Conservation (phyloP, 2,888 invertebrate genomes). For the Spialia ferax region DNA sequence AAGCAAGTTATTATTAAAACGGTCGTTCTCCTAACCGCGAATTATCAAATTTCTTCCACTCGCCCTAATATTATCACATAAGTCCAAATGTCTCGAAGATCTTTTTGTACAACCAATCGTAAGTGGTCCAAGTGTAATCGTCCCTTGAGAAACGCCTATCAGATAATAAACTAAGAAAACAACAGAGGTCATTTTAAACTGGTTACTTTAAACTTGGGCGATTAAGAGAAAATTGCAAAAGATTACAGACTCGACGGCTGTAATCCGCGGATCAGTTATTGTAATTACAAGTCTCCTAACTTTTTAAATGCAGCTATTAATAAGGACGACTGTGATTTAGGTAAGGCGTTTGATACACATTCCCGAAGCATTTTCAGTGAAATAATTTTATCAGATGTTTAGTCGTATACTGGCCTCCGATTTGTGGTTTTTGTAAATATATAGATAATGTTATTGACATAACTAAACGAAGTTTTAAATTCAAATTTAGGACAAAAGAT, state of each 20-base stretch:
- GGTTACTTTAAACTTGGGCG: constrained; percentile 67
- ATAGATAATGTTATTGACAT: too few relatives aligned
- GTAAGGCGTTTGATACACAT: constrained; percentile 53
- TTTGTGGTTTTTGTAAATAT: too few relatives aligned
- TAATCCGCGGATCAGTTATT: constrained; percentile 72
- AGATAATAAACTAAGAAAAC: constrained; percentile 37
- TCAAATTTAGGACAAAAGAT: too few relatives aligned
- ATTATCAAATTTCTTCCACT: constrained; percentile 84
- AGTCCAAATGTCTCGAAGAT: constrained; percentile 82
- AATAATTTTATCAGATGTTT: too few relatives aligned
- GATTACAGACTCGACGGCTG: constrained; percentile 71
- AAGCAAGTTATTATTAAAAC: constrained; percentile 83
- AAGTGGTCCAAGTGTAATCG: constrained; percentile 48
- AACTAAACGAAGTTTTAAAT: too few relatives aligned
- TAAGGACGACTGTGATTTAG: constrained; percentile 70
- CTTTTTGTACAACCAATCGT: constrained; percentile 59
- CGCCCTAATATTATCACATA: constrained; percentile 84
- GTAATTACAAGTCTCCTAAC: constrained; percentile 77
- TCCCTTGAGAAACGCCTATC: constrained; percentile 38
- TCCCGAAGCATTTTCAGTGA: neutral
- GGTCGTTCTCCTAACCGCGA: constrained; percentile 82
- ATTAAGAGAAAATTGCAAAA: constrained; percentile 84
- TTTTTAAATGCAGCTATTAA: constrained; percentile 74
- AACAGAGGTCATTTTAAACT: constrained; percentile 54
- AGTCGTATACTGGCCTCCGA: too few relatives aligned